A percentile compares a stretch with the other conserved stretches of the same genome.
Conservation (phyloP, 1,140 invertebrate species). For the Agrypnia vestita region DNA sequence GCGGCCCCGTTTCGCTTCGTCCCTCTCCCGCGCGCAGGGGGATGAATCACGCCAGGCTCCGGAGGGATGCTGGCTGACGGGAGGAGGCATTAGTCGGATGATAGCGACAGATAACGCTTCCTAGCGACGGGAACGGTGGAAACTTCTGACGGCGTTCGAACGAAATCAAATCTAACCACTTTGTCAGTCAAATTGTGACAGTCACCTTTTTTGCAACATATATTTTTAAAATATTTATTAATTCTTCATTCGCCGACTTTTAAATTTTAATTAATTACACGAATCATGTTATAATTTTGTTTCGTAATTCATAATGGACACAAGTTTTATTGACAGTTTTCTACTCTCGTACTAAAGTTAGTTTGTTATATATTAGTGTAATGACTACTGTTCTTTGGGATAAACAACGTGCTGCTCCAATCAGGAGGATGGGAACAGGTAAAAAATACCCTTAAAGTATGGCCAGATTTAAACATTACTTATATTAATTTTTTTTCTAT, state of each 20-base stretch:
- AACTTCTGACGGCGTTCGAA: conserved; percentile 1
- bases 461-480: neutral
- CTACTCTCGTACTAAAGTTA: neutral
- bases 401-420: conserved; percentile 70
- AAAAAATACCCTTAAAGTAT: conserved; percentile 22
- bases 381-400: conserved; percentile 66
- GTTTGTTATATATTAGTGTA: conserved; percentile 4
- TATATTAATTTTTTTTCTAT: neutral
- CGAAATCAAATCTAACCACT: conserved; percentile 10
- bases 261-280: too few relatives aligned
- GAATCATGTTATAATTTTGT: too few relatives aligned
- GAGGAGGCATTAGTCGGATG: conserved; percentile 54
- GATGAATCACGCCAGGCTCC: conserved; percentile 54
- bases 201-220: too few relatives aligned
- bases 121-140: conserved; percentile 7
- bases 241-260: too few relatives aligned
- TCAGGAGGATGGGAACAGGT: conserved; percentile 74
- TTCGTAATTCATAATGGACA: too few relatives aligned
- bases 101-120: conserved; percentile 51
- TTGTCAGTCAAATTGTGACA: neutral
- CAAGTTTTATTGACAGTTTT: too few relatives aligned
- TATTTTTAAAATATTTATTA: too few relatives aligned
- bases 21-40: conserved; percentile 46
- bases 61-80: conserved; percentile 55
- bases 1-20: neutral